These are phyloP conservation scores for Galemys pyrenaicus DNA, from an alignment of 2,113 vertebrate genomes.

Conservation along the genomic window DNA sequence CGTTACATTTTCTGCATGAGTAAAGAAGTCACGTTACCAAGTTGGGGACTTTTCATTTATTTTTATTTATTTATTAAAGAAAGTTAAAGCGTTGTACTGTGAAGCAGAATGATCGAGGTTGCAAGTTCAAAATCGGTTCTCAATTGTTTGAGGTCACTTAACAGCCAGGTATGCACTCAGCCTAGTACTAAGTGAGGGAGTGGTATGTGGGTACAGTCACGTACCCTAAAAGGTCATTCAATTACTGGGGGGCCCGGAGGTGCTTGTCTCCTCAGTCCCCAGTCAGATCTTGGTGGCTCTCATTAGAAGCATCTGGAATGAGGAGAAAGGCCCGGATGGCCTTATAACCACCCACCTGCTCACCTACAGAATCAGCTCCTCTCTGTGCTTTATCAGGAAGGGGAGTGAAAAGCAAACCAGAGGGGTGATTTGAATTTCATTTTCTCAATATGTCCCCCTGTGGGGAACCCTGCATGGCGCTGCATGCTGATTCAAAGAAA, in stretches of 20 bases:
- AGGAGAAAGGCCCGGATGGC: not conserved
- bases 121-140: conserved; percentile 38
- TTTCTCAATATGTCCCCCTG: conserved; percentile 57
- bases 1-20: conserved; percentile 38
- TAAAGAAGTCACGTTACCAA: conserved; percentile 50
- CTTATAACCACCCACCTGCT: not conserved
- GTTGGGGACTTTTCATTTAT: conserved; percentile 10
- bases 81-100: not conserved
- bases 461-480: not conserved
- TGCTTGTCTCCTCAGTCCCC: not conserved
- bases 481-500: conserved; percentile 68
- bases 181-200: not conserved
- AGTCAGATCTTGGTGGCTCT: not conserved
- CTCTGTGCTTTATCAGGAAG: conserved; percentile 17
- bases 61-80: conserved; percentile 43
- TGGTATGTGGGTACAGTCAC: not conserved
- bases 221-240: not conserved
- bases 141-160: not conserved
- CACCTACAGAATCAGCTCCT: not conserved
- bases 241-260: not conserved
- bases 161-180: not conserved
- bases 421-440: conserved; percentile 71
- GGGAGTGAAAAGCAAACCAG: conserved; percentile 33
- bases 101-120: not conserved
- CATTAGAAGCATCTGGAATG: not conserved